Evolutionary conservation across 2,113 vertebrate species (phyloP).

Genomic region (Anseranas semipalmata): DNA sequence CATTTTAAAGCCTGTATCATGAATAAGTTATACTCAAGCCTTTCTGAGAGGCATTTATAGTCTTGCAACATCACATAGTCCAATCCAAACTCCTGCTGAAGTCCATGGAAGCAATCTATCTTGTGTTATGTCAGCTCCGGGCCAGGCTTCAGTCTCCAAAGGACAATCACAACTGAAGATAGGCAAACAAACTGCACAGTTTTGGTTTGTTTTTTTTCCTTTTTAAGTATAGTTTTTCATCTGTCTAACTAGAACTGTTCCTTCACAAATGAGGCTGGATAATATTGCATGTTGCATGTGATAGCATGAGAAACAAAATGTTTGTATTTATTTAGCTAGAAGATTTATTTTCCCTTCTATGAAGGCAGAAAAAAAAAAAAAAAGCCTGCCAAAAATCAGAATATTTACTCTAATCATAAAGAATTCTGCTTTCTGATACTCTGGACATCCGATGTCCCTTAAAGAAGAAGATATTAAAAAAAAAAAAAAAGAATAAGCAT

Average conservation of each 20-base stretch:
- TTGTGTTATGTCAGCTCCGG: not conserved
- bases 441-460: not conserved
- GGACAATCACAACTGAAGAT: slow-evolving; percentile 38
- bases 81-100: not conserved
- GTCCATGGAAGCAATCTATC: slow-evolving; percentile 29
- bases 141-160: slow-evolving; percentile 20
- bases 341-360: not conserved
- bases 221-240: slow-evolving; percentile 49
- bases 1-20: not conserved
- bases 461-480: not conserved
- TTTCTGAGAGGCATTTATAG: not conserved
- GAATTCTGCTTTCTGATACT: not conserved
- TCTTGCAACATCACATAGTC: not conserved
- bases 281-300: not conserved
- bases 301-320: slow-evolving; percentile 12
- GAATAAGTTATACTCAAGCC: not conserved
- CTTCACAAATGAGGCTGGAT: not conserved
- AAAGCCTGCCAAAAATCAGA: not conserved
- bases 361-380: not conserved
- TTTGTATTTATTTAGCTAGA: not conserved
- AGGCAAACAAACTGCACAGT: slow-evolving; percentile 39
- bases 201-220: slow-evolving; percentile 38
- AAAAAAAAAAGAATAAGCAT: not conserved
- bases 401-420: not conserved
- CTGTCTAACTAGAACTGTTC: not conserved